Evolutionary conservation across 2,113 vertebrate species (phyloP), one percentile per base, ranked within the genome.

Genomic region (Phainopepla nitens): DNA sequence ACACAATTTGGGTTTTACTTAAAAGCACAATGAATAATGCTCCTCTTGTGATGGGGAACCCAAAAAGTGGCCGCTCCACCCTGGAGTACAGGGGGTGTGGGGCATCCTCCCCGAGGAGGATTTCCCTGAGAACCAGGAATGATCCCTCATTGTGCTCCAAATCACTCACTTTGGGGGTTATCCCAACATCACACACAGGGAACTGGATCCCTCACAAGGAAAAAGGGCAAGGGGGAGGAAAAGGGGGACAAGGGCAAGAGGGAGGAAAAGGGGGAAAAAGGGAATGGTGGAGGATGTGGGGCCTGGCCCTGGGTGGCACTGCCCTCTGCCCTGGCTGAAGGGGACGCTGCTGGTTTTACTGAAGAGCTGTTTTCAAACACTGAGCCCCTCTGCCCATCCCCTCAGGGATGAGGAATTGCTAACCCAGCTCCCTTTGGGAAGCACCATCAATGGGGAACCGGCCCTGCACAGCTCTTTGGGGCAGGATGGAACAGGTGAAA

Each of bases 111-210:
- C 23, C 4, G 6, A 78, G 82, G n/a, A 82, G 51, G 1, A 49
- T 53, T 92, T 82, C 82, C 89, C 56, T 29, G 35, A 29, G 82
- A 33, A 83, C 8, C 11, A 77, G 62, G 95, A 84, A 14, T 1
- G 12, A 68, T 64, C 76, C 87, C 95, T 50, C 27, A 44, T 42
- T 50, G 41, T 93, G 53, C 95, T 93, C 87, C 90, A 92, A 95
- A 85, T 22, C 80, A 21, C 10, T n/a, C 53, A 7, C 39, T 51
- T 13, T 0, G 21, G 76, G 68, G 3, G 1, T 21, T 11, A 7
- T 47, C 71, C 18, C 45, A 35, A 7, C 28, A 3, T 0, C 6
- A 22, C 82, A 14, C 36, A 42, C 83, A 31, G 70, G 66, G 96
- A 92, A 86, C 14, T 3, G 28, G 31, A 7, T 19, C 85, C 70